Evolutionary conservation across 2,797 vertebrate genomes (phyloP), one percentile per base, ranked within the genome.

Genomic region (Luscinia megarhynchos): DNA sequence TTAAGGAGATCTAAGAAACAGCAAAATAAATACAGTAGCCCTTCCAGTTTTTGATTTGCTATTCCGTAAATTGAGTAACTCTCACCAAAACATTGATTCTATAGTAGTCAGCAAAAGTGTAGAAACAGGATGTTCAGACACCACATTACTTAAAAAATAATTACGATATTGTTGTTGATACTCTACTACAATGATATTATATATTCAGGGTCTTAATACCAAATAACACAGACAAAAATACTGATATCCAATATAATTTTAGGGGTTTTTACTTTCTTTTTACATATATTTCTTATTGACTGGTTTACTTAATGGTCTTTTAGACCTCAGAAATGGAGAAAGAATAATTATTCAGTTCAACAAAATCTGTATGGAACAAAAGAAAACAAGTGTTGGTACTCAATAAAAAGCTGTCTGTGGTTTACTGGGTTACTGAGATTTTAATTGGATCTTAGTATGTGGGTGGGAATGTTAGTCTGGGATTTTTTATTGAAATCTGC

Each of bases 361-460:
- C 5, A 69, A 30, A 82, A 79, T 36, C 45, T 51, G 16, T 18
- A 34, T 16, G 29, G 27, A 82, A 59, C 30, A 62, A 84, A 91
- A 81, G 16, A 10, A 46, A 72, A 11, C 1, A 29, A 55, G 13
- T 45, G 29, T 15, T 53, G 21, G 15, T 45, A 58, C 9, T 55
- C 43, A 53, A 3, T 27, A 57, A 34, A 5, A 79, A 80, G 15
- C 17, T 86, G 19, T 34, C 55, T 62, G 8, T 46, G 26, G 12
- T 46, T 66, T 53, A 5, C 32, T 16, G 24, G 15, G 12, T 27
- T 73, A 41, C 8, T 32, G 9, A 77, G 46, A 66, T 57, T 88
- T 87, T 68, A 75, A 63, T 0, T 38, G 6, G 22, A 34, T 79
- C 12, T 58, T 46, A 45, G 20, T 29, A 86, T 0, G 0, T 20